phyloP scores from a whole-genome alignment of 1,140 invertebrate genomes.

The Arctopsyche grandis region DNA sequence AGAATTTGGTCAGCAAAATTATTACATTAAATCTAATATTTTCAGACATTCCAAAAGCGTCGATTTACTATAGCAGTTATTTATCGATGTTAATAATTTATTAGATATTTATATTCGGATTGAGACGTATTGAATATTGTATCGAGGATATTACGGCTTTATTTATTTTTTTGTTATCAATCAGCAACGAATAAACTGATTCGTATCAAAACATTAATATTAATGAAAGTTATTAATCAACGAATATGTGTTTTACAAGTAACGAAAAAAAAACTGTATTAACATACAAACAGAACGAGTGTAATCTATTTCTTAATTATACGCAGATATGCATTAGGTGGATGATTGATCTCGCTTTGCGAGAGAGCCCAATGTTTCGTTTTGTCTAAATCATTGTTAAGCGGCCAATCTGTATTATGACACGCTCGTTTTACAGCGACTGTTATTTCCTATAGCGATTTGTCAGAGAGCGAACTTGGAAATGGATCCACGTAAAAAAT shows the following conservation, averaged over 20 bases:
- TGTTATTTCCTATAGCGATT: slow-evolving; percentile 19
- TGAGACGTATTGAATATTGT: slow-evolving; percentile 12
- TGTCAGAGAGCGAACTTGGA: background rate
- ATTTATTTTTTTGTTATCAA: slow-evolving; percentile 23
- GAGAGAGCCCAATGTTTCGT: background rate
- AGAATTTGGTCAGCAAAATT: too few species aligned
- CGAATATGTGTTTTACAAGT: background rate
- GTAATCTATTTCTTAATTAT: slow-evolving; percentile 31
- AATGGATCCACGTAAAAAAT: background rate
- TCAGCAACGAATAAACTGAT: slow-evolving; percentile 20
- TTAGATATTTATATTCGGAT: background rate
- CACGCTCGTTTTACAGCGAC: background rate
- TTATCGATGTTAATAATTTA: slow-evolving; percentile 23
- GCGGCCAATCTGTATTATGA: background rate
- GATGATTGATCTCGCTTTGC: slow-evolving; percentile 7
- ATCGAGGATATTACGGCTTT: background rate
- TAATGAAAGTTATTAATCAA: slow-evolving; percentile 27
- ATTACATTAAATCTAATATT: too few species aligned
- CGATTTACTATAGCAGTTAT: background rate
- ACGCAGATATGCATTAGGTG: background rate
- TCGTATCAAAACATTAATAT: slow-evolving; percentile 15
- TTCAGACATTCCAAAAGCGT: too few species aligned
- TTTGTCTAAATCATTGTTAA: background rate
- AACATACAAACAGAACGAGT: slow-evolving; percentile 2
- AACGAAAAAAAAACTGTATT: background rate